phyloP scores from a whole-genome alignment of 2,888 invertebrate species.

The Metacarcinus magister region DNA sequence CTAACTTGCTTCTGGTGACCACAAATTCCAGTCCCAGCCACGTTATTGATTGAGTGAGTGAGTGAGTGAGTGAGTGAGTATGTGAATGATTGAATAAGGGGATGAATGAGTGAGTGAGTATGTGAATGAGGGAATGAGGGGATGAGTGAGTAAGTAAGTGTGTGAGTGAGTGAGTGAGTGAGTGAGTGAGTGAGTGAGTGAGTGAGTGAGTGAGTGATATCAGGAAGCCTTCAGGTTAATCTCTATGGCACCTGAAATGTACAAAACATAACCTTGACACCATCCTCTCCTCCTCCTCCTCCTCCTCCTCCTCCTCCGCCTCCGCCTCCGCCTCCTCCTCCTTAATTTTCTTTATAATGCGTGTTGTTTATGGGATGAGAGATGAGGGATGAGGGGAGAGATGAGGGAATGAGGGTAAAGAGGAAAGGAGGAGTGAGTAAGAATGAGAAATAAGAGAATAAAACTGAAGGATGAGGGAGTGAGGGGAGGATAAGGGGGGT shows the following conservation, averaged over 20 bases:
- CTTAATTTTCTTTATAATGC: not conserved
- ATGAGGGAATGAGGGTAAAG: no score
- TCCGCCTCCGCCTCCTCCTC: no score
- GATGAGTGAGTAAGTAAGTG: no score
- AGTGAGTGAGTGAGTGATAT: slow-evolving; percentile 1
- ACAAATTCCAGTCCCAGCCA: not conserved
- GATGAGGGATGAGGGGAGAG: no score
- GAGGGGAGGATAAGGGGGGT: not conserved
- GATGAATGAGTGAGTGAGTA: no score
- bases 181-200: slow-evolving; percentile 19
- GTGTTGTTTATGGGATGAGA: no score
- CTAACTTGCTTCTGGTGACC: not conserved
- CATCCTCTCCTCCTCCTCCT: no score
- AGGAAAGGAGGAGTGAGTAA: not conserved
- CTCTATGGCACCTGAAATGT: not conserved
- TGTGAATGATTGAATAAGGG: not conserved
- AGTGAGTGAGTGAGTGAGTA: no score
- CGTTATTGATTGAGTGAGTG: not conserved
- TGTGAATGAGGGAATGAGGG: no score
- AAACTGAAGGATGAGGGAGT: not conserved
- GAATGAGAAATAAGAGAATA: not conserved
- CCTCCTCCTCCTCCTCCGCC: no score
- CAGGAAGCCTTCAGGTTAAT: not conserved
- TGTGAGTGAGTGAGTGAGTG: slow-evolving; percentile 21
- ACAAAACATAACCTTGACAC: no score